A percentile compares a stretch with the other conserved stretches of the same genome.
Evolutionary conservation across 2,888 invertebrate species (phyloP).

Genomic region (Helicoverpa assulta): DNA sequence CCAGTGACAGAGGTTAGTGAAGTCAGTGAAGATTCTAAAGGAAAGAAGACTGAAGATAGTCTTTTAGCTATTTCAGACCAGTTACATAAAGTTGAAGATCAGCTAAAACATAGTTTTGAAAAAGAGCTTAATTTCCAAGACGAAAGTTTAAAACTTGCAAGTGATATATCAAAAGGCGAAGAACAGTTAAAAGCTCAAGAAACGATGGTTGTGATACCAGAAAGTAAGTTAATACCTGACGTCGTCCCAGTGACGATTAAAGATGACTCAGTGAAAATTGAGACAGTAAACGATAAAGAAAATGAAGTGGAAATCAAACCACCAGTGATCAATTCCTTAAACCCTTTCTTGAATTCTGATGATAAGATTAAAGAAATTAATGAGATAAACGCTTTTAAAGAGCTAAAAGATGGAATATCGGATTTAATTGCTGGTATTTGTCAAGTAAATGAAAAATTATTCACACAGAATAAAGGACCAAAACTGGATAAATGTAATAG

Average conservation of each 20-base stretch:
- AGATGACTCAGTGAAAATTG: conserved; percentile 75
- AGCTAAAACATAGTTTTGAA: conserved; percentile 86
- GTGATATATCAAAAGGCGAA: conserved; percentile 72
- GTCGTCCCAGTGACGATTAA: conserved; percentile 72
- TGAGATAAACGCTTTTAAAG: conserved; percentile 87
- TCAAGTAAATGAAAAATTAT: conserved; percentile 86
- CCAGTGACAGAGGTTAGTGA: conserved; percentile 29
- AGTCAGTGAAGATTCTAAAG: conserved; percentile 72
- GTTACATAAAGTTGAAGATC: conserved; percentile 86
- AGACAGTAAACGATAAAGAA: conserved; percentile 58
- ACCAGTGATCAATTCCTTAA: conserved; percentile 76
- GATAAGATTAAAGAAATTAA: conserved; percentile 83
- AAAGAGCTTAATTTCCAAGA: conserved; percentile 83
- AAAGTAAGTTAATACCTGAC: conserved; percentile 75
- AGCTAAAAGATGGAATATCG: conserved; percentile 87
- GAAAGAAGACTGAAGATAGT: conserved; percentile 87
- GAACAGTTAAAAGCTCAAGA: conserved; percentile 76
- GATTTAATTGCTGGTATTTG: conserved; percentile 88
- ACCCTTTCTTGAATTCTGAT: conserved; percentile 82
- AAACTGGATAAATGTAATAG: conserved; percentile 64
- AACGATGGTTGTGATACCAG: conserved; percentile 72
- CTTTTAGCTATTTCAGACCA: conserved; percentile 87
- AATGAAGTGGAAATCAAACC: conserved; percentile 58
- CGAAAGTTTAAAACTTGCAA: conserved; percentile 77
- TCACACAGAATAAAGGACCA: conserved; percentile 72